Evolutionary conservation across 2,113 vertebrate species (phyloP), one percentile per base, ranked within the genome.

Genomic region (Mormyrus iriodes): DNA sequence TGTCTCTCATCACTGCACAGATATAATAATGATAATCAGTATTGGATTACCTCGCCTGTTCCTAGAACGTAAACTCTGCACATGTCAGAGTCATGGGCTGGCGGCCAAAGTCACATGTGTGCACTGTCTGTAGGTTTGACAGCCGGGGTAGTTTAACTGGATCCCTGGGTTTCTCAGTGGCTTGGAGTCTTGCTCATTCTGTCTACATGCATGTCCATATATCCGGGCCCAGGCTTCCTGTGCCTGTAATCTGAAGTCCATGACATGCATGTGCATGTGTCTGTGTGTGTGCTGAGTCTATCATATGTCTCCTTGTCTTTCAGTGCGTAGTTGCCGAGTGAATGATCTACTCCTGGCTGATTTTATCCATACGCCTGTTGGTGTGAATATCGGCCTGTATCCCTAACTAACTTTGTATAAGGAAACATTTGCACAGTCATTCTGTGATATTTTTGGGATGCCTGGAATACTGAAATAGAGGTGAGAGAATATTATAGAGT

Each of bases 391-490:
- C 19, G 27, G 52, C 52, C 39, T 85, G 24, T 48, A 24, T 61
- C 24, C 88, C 83, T 61, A 82, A 55, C 51, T 52, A 89, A 82
- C 52, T 53, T 82, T 87, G n/a, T 53, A 31, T 65, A 39, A 87
- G 31, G 51, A 65, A 87, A 58, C 52, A 53, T 89, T 89, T 89
- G 88, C 76, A 39, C 51, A 85, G 76, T 61, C 88, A 51, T 49
- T 49, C n/a, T 52, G 65, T 79, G 31, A 79, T 52, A 88, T 88
- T 88, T 79, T 83, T 89, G 88, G 88, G 88, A 84, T 89, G 88
- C 76, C 52, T 84, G 76, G 76, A 83, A 58, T 61, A 49, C 52
- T 61, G 52, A 51, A 83, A 58, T 61, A 49, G 79, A 89, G 76
- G 79, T 87, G 51, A 61, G 39, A 89, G 31, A 84, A 52, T 84